Base-by-base conservation (phyloP, 2,888 invertebrate species). In the Hirtodrosophila histrioides region DNA sequence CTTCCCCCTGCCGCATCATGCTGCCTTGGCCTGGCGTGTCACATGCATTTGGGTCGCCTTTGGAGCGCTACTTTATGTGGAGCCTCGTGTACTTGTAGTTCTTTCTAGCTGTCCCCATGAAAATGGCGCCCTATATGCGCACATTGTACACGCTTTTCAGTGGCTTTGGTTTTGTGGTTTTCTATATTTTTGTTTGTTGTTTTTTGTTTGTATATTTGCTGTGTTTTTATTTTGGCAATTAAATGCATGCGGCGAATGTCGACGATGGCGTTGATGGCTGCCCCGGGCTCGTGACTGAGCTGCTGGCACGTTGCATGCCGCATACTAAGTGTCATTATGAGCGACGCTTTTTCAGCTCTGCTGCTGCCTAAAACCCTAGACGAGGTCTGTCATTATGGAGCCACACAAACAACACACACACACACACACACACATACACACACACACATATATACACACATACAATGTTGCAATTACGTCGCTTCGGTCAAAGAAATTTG, bases 261-360 rank as follows among this genome's bases (percentile, higher is more conserved):
- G 89, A 72, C 78, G 75, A 77, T 81, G 81, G 79, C 86, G 87
- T 85, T 72, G 87, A 86, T 78, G 80, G 84, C 68, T 58, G 71
- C 60, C 80, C 82, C 65, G 83, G 72, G 72, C 86, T 82, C 84
- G 86, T 82, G 88, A 75, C 79, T 82, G 81, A 73, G 84, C 73
- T 77, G 69, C 69, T 78, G 74, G 36, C 68, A 74, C 80, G 83
- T 88, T 89, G 89, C 90, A 88, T 88, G 88, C 88, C 88, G 89
- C 90, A 90, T 89, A 89, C 89, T 84, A 90, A 89, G 89, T 90
- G 90, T 90, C 90, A 89, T 89, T 90, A 89, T 81, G 88, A 81
- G 75, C 83, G 80, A 71, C 72, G 77, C 76, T 76, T 70, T 79
- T 75, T 64, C 62, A 45, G 27, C 58, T 35, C 12, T 36, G 60